Conservation (phyloP, 2,797 vertebrate species). For the Florisuga fusca region DNA sequence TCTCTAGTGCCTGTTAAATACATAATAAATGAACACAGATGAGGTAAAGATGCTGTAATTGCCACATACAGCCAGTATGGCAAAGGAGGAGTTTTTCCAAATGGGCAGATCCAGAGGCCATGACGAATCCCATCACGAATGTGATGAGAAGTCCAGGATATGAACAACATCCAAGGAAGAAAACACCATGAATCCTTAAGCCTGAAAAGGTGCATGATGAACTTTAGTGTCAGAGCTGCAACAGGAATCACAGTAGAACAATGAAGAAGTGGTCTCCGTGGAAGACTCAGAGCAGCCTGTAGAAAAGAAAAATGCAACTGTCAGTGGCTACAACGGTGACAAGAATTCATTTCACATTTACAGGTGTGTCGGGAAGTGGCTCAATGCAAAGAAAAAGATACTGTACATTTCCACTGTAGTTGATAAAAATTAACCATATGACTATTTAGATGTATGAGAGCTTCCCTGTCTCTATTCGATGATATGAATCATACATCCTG, state of each 20-base stretch:
- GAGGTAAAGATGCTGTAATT: conserved; percentile 92
- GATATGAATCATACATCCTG: not conserved
- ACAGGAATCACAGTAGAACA: conserved; percentile 92
- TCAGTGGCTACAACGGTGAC: not conserved
- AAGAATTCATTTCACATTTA: not conserved
- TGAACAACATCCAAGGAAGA: conserved; percentile 95
- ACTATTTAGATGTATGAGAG: not conserved
- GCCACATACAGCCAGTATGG: conserved; percentile 95
- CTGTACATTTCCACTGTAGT: not conserved
- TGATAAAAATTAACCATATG: not conserved
- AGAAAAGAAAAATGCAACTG: conserved; percentile 1
- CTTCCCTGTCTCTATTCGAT: not conserved
- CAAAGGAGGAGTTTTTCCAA: conserved; percentile 92
- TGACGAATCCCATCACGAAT: conserved; percentile 91
- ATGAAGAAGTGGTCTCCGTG: conserved; percentile 91
- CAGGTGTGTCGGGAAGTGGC: not conserved
- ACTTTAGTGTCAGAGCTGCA: conserved; percentile 87
- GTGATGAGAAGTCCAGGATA: conserved; percentile 95
- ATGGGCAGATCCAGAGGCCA: conserved; percentile 94
- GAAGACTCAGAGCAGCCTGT: conserved; percentile 90
- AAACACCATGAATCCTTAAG: conserved; percentile 96
- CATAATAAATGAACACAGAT: conserved; percentile 94
- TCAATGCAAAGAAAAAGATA: not conserved
- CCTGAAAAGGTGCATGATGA: conserved; percentile 89
- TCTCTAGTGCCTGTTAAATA: conserved; percentile 93